A percentile compares a stretch with the other conserved stretches of the same genome.
These are phyloP conservation scores for Zygothrica quintamaculata DNA, from an alignment of 2,888 invertebrate genomes.

Conservation along the genomic window DNA sequence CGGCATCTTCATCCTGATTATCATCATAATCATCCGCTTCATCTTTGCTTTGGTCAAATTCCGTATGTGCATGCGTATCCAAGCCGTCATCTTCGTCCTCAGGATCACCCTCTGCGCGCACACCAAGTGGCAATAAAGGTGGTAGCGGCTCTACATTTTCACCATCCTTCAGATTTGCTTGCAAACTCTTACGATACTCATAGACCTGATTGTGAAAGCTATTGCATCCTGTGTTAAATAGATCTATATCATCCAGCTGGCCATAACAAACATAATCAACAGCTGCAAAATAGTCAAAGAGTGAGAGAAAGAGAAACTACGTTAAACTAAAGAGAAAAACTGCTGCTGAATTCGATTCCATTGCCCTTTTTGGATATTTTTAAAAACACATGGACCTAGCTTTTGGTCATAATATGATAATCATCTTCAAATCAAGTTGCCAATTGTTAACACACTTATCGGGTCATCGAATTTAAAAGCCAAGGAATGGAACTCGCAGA, in stretches of 20 bases:
- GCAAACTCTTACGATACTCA: conserved; percentile 81
- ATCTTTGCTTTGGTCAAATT: conserved; percentile 35
- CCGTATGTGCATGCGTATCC: conserved; percentile 1
- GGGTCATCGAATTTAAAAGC: conserved; percentile 47
- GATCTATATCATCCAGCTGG: conserved; percentile 81
- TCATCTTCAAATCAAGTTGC: conserved; percentile 67
- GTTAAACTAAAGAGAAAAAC: conserved; percentile 60
- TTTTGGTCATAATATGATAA: no score
- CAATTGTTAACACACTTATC: conserved; percentile 18
- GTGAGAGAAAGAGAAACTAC: conserved; percentile 23
- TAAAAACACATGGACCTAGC: conserved; percentile 82
- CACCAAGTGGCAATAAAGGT: conserved; percentile 72
- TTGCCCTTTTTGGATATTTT: conserved; percentile 82
- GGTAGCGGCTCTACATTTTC: conserved; percentile 69
- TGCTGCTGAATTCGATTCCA: conserved; percentile 81
- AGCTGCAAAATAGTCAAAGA: conserved; percentile 64
- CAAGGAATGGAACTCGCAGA: conserved; percentile 79
- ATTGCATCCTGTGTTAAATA: conserved; percentile 79
- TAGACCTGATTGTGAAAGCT: conserved; percentile 82
- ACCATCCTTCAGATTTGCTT: conserved; percentile 78
- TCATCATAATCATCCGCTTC: conserved; percentile 38
- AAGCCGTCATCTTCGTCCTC: conserved; percentile 57
- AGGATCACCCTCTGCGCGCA: conserved; percentile 64
- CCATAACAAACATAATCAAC: conserved; percentile 82
- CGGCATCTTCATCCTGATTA: conserved; percentile 48